Conservation (phyloP, 2,888 invertebrate genomes). For the Globia sparganii region DNA sequence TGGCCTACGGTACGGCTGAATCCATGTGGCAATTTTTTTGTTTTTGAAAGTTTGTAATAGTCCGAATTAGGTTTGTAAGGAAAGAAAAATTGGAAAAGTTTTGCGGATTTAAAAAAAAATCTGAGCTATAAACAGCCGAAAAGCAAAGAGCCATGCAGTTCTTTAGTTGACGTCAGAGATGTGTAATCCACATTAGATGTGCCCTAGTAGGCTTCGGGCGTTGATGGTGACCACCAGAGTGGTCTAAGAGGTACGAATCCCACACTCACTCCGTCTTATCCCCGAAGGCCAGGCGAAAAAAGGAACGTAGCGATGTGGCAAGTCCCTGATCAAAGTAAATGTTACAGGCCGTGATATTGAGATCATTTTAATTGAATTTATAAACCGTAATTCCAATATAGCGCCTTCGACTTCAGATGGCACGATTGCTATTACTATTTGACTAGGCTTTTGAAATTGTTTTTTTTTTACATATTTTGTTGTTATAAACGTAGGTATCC, state of each 20-base stretch:
- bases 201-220: background rate
- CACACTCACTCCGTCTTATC: background rate
- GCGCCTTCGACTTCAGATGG: background rate
- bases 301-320: background rate
- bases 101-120: background rate
- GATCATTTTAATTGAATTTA: background rate
- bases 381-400: background rate
- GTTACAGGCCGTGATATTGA: background rate
- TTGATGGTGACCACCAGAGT: background rate
- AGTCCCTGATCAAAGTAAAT: background rate
- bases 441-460: background rate
- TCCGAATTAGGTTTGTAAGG: too few species aligned
- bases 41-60: too few species aligned
- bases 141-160: background rate
- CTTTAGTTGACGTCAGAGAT: background rate
- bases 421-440: constrained; percentile 11
- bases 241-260: background rate
- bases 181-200: background rate
- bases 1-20: too few species aligned
- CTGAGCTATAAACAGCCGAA: background rate
- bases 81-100: too few species aligned
- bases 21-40: too few species aligned
- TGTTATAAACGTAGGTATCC: too few species aligned
- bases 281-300: background rate
- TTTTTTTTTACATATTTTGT: too few species aligned